These are phyloP conservation scores for Nemapogon koenigi DNA, from an alignment of 2,888 invertebrate genomes.

Conservation along the genomic window DNA sequence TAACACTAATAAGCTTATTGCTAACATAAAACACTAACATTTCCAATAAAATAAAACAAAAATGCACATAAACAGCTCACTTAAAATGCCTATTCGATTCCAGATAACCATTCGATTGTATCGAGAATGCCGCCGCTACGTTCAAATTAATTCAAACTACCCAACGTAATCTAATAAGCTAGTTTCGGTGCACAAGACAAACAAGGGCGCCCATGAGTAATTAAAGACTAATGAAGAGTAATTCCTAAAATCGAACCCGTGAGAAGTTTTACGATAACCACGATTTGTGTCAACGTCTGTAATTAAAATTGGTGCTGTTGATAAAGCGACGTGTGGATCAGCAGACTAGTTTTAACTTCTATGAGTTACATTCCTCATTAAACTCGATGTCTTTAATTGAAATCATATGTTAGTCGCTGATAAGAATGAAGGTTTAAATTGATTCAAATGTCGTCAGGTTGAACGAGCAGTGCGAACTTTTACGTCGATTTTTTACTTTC, in stretches of 20 bases:
- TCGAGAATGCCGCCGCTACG: slow-evolving; percentile 55
- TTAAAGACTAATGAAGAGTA: slow-evolving; percentile 58
- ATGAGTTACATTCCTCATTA: slow-evolving; percentile 46
- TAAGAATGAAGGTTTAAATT: slow-evolving; percentile 4
- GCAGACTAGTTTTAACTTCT: slow-evolving; percentile 50
- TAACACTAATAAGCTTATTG: too few relatives aligned
- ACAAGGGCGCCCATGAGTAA: slow-evolving; percentile 62
- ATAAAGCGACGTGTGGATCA: slow-evolving; percentile 38
- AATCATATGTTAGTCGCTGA: slow-evolving; percentile 41
- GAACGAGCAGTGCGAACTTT: not conserved
- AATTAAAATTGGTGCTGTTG: slow-evolving; percentile 63
- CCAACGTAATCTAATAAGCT: slow-evolving; percentile 63
- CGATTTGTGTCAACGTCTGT: slow-evolving; percentile 62
- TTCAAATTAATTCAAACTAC: slow-evolving; percentile 63
- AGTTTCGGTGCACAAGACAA: slow-evolving; percentile 60
- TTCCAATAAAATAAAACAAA: too few relatives aligned
- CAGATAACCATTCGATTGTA: slow-evolving; percentile 47
- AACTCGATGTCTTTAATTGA: slow-evolving; percentile 58
- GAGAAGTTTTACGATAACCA: slow-evolving; percentile 59
- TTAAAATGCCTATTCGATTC: slow-evolving; percentile 21
- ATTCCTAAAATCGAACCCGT: slow-evolving; percentile 59
- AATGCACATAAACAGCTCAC: slow-evolving; percentile 33
- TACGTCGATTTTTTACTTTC: not conserved
- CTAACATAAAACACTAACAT: too few relatives aligned
- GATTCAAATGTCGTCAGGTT: slow-evolving; percentile 3